Evolutionary conservation across 2,888 invertebrate genomes (phyloP), one percentile per base, ranked within the genome.

Genomic region (Acrocyrtus sp.): DNA sequence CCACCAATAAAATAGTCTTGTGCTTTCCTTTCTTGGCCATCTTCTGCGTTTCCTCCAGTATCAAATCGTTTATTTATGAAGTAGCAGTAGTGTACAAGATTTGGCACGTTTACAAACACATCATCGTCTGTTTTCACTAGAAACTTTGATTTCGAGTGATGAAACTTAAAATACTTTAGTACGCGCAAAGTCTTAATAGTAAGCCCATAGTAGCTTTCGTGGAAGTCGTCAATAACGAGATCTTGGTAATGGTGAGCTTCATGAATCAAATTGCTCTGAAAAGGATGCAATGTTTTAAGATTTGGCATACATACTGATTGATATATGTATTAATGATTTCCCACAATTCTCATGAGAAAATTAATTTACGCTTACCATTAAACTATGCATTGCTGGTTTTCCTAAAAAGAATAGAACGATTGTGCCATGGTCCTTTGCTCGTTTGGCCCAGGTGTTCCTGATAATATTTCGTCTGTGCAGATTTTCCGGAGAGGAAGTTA

Each of bases 41-140:
- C 10, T 22, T 58, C 41, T 45, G 24, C 19, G 26, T 19, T 43
- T 43, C 39, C 29, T 22, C n/a, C n/a, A 21, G 19, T 17, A 43
- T 65, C 48, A 73, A 34, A 43, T 17, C 43, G 12, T 27, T 57
- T 24, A 65, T 68, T 51, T n/a, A 39, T 21, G 6, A n/a, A n/a
- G 39, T 53, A 47, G 15, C 60, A 61, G 50, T 72, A 61, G 15
- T 51, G 45, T 10, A 73, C 43, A 2, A 77, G 63, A 41, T 77
- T 75, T n/a, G 29, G 62, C 15, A 60, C 53, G 43, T 77, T 75
- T n/a, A 75, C 54, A 41, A 73, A 77, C 17, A 75, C 75, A 43
- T 77, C 77, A 19, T 73, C 73, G 41, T 77, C 77, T n/a, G 69
- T 66, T 45, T 77, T 77, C 8, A 75, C 72, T 1, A 77, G 65